Evolutionary conservation across 2,113 vertebrate genomes (phyloP).

Genomic region (Gopherus evgoodei): DNA sequence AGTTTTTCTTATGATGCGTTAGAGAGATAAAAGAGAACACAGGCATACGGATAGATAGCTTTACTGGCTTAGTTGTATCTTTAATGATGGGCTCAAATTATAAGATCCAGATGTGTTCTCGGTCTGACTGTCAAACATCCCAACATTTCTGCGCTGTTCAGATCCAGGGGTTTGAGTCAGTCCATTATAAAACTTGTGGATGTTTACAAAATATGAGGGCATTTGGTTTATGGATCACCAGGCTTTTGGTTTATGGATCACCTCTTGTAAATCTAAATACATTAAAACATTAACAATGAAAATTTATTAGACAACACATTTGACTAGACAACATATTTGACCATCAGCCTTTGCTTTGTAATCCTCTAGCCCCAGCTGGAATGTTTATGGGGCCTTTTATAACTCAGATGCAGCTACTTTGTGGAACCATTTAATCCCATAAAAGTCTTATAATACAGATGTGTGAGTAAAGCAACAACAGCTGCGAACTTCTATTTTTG

Average conservation of each 20-base stretch:
- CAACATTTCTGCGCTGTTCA: background rate
- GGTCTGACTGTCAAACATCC: background rate
- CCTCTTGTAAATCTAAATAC: slow-evolving; percentile 27
- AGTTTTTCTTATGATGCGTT: background rate
- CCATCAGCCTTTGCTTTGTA: slow-evolving; percentile 39
- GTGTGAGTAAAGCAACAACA: slow-evolving; percentile 48
- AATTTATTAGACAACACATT: slow-evolving; percentile 42
- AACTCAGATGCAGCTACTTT: slow-evolving; percentile 54
- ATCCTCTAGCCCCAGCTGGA: slow-evolving; percentile 67
- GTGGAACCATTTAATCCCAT: slow-evolving; percentile 68
- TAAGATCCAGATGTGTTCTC: background rate
- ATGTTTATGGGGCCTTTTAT: slow-evolving; percentile 56
- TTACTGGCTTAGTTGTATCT: background rate
- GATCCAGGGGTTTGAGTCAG: background rate
- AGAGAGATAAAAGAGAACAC: background rate
- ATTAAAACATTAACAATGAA: slow-evolving; percentile 24
- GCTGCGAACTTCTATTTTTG: slow-evolving; percentile 52
- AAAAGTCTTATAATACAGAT: slow-evolving; percentile 60
- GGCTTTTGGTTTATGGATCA: background rate
- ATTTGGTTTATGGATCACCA: background rate
- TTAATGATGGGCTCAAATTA: background rate
- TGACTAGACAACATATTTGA: slow-evolving; percentile 32
- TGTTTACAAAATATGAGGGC: background rate
- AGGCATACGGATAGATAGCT: background rate
- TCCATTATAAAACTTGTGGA: background rate